Percentiles rank a stretch among this genome's conserved stretches.
These are phyloP conservation scores for Sternarchorhynchus goeldii DNA, from an alignment of 2,797 vertebrate species.

Conservation along the genomic window DNA sequence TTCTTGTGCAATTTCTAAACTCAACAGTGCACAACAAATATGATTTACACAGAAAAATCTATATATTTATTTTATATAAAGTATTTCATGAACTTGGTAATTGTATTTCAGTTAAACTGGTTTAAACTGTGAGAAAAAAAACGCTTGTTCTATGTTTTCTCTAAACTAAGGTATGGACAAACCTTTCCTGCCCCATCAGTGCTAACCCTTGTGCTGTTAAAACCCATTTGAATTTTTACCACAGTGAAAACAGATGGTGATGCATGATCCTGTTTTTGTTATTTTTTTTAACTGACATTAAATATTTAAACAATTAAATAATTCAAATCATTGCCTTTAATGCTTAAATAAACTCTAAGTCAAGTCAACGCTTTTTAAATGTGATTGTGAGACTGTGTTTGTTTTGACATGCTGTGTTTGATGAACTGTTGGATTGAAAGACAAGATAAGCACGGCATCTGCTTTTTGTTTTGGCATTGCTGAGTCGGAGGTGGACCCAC, in stretches of 20 bases:
- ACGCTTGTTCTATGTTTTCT: background rate
- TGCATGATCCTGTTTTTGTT: background rate
- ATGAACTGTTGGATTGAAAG: slow-evolving; percentile 32
- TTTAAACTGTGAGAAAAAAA: background rate
- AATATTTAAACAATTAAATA: background rate
- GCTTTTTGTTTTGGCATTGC: slow-evolving; percentile 48
- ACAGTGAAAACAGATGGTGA: slow-evolving; percentile 50
- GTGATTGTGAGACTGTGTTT: slow-evolving; percentile 24
- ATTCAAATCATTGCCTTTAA: background rate
- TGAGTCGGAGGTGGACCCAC: slow-evolving; percentile 29
- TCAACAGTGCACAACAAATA: background rate
- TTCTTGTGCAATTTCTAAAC: background rate
- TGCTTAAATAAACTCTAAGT: background rate
- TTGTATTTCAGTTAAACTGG: background rate
- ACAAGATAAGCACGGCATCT: slow-evolving; percentile 44
- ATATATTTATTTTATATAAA: too few species aligned
- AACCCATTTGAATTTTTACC: slow-evolving; percentile 53
- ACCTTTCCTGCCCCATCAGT: slow-evolving; percentile 46
- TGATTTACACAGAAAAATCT: too few species aligned
- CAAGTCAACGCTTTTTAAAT: slow-evolving; percentile 7
- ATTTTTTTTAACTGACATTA: slow-evolving; percentile 8
- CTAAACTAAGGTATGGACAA: slow-evolving; percentile 18
- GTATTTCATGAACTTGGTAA: background rate
- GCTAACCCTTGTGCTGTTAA: slow-evolving; percentile 49
- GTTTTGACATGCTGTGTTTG: slow-evolving; percentile 32